Base-by-base conservation (phyloP, 2,888 invertebrate genomes). In the Ichneumoninae sp. region DNA sequence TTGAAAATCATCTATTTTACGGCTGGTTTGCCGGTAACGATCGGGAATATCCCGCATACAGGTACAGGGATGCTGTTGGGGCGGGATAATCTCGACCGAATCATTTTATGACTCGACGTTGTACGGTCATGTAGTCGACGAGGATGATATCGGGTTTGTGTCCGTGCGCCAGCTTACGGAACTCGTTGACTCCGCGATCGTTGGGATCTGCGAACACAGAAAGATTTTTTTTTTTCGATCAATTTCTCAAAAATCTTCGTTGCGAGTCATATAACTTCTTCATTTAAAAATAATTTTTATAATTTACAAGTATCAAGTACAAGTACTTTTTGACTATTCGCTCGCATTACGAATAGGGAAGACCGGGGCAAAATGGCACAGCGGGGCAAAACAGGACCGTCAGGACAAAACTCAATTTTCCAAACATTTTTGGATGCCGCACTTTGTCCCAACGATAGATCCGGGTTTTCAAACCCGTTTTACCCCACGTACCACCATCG, bases 51-150 rank as follows among this genome's bases (percentile, higher is more conserved):
- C 57, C 72, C 79, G 65, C 78, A 47, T 19, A 62, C 78, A 71
- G 70, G 70, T 71, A 79, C 78, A 71, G 62, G 70, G 78, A 79
- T 80, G 57, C 54, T 65, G 80, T 65, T 80, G 77, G 33, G 77
- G 47, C 77, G 79, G 79, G 79, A 80, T 72, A 80, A 72, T 80
- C 74, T 66, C 76, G 77, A 70, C 68, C 54, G 75, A 68, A 65
- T 81, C 74, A 62, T 50, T 84, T 82, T 86, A 87, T 87, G 82
- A 82, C 86, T 81, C 87, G 83, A 84, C 62, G 19, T 85, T 86
- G 85, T 89, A 89, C 83, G 93, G 92, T 93, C 93, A 93, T 92
- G 93, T 92, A 72, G 91, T 90, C 86, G 92, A 87, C 10, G 91
- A 86, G 72, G 88, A 91, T 60, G 92, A 90, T 7, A 88, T 86